A percentile compares a stretch with the other conserved stretches of the same genome.
Evolutionary conservation across 1,140 invertebrate species (phyloP).

Genomic region (Gryllus bimaculatus): DNA sequence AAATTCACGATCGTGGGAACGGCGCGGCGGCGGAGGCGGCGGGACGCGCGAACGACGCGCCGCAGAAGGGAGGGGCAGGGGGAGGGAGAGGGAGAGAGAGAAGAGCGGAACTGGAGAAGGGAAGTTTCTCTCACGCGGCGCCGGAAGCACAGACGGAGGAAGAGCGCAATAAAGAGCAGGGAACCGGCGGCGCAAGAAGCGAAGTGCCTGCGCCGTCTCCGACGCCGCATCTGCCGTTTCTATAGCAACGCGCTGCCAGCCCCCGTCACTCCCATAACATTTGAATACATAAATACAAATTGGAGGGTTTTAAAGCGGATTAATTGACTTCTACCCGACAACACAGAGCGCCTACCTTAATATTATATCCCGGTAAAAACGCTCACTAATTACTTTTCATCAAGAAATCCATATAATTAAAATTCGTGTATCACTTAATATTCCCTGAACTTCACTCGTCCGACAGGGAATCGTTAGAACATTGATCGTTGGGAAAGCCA

Average conservation of each 20-base stretch:
- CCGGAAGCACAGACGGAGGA: neutral
- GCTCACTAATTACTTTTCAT: neutral
- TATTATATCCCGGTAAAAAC: too few relatives aligned
- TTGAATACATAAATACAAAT: too few relatives aligned
- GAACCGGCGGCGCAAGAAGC: neutral
- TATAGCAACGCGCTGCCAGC: too few relatives aligned
- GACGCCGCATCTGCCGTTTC: too few relatives aligned
- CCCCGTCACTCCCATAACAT: too few relatives aligned
- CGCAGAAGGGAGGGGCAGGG: neutral
- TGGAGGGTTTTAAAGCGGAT: too few relatives aligned
- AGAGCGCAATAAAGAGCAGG: neutral
- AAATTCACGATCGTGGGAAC: neutral
- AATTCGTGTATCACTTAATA: neutral
- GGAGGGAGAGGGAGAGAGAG: neutral
- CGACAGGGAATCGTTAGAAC: neutral
- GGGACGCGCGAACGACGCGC: too few relatives aligned
- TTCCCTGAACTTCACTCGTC: neutral
- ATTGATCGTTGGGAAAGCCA: neutral
- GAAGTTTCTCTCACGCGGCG: neutral
- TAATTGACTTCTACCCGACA: too few relatives aligned
- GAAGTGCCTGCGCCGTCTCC: too few relatives aligned
- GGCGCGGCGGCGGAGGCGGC: too few relatives aligned
- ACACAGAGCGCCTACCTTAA: too few relatives aligned
- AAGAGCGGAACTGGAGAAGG: neutral
- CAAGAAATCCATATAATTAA: neutral